Percentiles rank a stretch among this genome's conserved stretches.
These are phyloP conservation scores for Grapholita molesta DNA, from an alignment of 1,140 invertebrate species.

Conservation along the genomic window DNA sequence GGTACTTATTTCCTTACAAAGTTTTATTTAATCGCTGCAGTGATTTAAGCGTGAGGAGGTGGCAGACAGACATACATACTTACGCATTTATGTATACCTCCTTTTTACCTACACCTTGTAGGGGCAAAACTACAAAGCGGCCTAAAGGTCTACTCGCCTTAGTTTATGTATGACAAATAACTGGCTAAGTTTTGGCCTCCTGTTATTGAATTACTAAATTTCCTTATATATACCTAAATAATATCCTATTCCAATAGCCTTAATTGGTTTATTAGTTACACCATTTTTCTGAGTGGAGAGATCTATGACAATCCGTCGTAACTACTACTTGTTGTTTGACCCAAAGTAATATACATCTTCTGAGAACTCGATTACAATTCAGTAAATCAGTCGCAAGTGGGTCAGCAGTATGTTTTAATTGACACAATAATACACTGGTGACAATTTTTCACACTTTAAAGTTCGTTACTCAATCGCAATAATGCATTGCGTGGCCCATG, in stretches of 20 bases:
- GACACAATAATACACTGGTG: slow-evolving; percentile 1
- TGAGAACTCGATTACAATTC: not conserved
- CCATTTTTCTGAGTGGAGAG: not conserved
- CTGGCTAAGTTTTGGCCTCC: too few species aligned
- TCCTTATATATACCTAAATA: too few species aligned
- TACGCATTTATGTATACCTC: too few species aligned
- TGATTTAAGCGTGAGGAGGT: too few species aligned
- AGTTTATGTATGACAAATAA: too few species aligned
- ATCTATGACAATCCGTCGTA: not conserved
- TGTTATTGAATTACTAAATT: too few species aligned
- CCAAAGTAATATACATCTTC: not conserved
- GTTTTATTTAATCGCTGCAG: too few species aligned
- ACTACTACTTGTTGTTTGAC: not conserved
- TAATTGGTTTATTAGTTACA: not conserved
- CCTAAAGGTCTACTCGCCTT: too few species aligned
- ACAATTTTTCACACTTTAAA: slow-evolving; percentile 15
- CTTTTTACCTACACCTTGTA: too few species aligned
- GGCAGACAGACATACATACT: too few species aligned
- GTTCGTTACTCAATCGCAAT: slow-evolving; percentile 5
- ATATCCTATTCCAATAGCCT: not conserved
- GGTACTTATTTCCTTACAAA: too few species aligned
- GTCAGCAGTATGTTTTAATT: slow-evolving; percentile 4
- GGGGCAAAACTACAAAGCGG: too few species aligned
- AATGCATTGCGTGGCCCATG: not conserved
- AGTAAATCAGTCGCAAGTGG: slow-evolving; percentile 11